These are phyloP conservation scores for Thamnaconus septentrionalis DNA, from an alignment of 2,113 vertebrate species.

Conservation along the genomic window DNA sequence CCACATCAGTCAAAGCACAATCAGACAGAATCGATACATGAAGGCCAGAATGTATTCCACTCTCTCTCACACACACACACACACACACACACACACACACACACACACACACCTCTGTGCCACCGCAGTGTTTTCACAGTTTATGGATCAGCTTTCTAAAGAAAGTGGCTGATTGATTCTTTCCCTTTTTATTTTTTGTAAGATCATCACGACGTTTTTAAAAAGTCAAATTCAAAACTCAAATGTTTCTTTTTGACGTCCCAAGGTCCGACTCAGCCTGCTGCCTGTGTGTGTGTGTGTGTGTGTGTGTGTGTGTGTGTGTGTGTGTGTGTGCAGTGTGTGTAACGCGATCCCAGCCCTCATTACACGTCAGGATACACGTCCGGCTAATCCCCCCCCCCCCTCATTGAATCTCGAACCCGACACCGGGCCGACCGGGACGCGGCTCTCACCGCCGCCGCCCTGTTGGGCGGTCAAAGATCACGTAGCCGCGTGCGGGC, in stretches of 20 bases:
- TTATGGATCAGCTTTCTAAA: no score
- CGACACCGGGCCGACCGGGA: slow-evolving; percentile 32
- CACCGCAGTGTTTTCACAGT: no score
- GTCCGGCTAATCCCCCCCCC: slow-evolving; percentile 42
- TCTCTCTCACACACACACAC: no score
- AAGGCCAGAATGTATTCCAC: no score
- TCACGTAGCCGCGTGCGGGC: slow-evolving; percentile 41
- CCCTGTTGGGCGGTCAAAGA: slow-evolving; percentile 29
- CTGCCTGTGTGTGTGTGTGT: slow-evolving; percentile 7
- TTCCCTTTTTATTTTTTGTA: no score
- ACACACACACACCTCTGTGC: no score
- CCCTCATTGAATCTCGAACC: slow-evolving; percentile 51
- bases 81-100: no score
- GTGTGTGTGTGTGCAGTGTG: slow-evolving; percentile 11
- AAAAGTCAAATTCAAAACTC: slow-evolving; percentile 2
- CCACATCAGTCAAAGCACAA: no score
- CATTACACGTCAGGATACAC: slow-evolving; percentile 56
- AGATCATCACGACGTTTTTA: no score
- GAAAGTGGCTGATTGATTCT: no score
- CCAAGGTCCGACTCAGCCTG: slow-evolving; percentile 16
- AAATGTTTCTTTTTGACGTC: slow-evolving; percentile 25
- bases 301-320: slow-evolving; percentile 13
- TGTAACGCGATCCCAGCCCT: slow-evolving; percentile 52
- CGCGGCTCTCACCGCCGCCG: not conserved
- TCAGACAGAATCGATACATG: no score